Evolutionary conservation across 1,140 invertebrate genomes (phyloP).

Genomic region (Scaptomyza graminum): DNA sequence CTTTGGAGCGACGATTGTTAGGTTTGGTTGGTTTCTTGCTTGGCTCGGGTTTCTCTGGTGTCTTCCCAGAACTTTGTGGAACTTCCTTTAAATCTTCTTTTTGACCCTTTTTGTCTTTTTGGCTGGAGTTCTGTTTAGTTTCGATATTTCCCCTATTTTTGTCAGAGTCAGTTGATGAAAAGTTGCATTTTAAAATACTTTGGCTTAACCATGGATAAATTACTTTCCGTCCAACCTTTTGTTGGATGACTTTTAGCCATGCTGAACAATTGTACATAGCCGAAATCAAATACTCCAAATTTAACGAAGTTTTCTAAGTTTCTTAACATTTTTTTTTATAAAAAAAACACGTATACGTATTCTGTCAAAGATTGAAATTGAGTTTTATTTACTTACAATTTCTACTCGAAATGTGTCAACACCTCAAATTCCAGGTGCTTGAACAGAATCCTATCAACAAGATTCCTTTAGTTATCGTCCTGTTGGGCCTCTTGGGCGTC

Average conservation of each 20-base stretch:
- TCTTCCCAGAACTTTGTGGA: background rate
- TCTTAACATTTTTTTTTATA: background rate
- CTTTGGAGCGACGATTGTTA: background rate
- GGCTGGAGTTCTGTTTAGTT: background rate
- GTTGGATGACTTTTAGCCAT: conserved; percentile 15
- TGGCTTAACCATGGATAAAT: background rate
- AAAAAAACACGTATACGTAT: too few relatives aligned
- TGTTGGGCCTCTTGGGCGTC: conserved; percentile 52
- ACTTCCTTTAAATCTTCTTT: background rate
- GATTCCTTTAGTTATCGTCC: background rate
- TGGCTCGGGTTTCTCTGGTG: background rate
- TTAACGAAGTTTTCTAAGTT: background rate
- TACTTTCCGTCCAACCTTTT: background rate
- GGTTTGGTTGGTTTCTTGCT: background rate
- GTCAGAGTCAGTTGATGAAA: background rate
- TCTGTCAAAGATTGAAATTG: background rate
- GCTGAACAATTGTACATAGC: conserved; percentile 25
- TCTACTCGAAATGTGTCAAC: background rate
- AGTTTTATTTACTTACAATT: background rate
- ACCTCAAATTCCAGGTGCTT: background rate
- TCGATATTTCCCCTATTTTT: background rate
- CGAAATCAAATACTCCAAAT: conserved; percentile 5
- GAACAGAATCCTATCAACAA: conserved; percentile 3
- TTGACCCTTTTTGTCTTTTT: background rate
- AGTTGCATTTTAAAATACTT: background rate